These are phyloP conservation scores for Lagocephalus sceleratus DNA, from an alignment of 2,797 vertebrate species.

Conservation along the genomic window DNA sequence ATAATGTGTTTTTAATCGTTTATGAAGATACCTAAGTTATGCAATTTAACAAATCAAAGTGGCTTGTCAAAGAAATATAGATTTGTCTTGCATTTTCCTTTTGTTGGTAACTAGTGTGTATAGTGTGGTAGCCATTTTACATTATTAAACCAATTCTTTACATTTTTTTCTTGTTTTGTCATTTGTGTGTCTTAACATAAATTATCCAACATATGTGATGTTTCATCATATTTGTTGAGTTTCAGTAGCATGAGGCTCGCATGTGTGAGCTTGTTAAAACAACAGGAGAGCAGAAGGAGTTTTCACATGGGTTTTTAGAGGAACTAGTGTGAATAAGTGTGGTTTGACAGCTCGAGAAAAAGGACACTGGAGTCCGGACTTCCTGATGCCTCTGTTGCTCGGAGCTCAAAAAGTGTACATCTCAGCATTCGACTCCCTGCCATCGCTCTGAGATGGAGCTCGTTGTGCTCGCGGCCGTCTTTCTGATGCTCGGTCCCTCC, in stretches of 20 bases:
- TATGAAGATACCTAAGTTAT: conserved; percentile 72
- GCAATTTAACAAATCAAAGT: conserved; percentile 58
- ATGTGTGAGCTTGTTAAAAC: too few relatives aligned
- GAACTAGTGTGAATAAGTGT: conserved; percentile 46
- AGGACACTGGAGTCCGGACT: conserved; percentile 66
- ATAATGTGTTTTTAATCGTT: conserved; percentile 55
- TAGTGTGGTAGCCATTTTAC: conserved; percentile 58
- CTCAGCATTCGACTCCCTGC: neutral
- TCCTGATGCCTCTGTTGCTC: conserved; percentile 51
- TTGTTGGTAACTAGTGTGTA: conserved; percentile 62
- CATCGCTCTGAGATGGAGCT: conserved; percentile 20
- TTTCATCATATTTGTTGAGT: too few relatives aligned
- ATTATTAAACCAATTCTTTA: conserved; percentile 67
- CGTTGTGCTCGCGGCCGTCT: neutral
- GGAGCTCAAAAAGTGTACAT: conserved; percentile 7
- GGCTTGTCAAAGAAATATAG: conserved; percentile 62
- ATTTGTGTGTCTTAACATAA: neutral
- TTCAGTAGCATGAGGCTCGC: too few relatives aligned
- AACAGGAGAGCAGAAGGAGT: too few relatives aligned
- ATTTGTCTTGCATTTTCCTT: conserved; percentile 58
- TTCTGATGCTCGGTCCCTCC: conserved; percentile 29
- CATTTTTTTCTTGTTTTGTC: conserved; percentile 1
- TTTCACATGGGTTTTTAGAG: conserved; percentile 21
- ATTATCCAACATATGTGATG: too few relatives aligned
- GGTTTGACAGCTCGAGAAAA: conserved; percentile 47